Base-by-base conservation (phyloP, 2,797 vertebrate genomes). In the Acrossocheilus fasciatus region DNA sequence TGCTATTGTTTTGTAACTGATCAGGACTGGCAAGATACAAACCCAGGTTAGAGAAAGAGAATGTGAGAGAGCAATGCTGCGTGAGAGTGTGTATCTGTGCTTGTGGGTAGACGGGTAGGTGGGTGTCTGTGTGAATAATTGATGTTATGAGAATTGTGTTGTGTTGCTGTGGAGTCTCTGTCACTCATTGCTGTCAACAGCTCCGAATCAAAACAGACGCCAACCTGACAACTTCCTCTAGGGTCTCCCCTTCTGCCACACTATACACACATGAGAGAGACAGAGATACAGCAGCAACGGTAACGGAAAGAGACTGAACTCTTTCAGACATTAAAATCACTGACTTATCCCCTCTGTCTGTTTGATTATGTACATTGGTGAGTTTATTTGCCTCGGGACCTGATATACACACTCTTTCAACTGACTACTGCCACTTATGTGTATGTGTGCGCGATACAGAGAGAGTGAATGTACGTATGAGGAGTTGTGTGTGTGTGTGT, bases 81-180 rank as follows among this genome's bases (percentile, higher is more conserved):
- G 30, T 59, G 74, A 23, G 64, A 74, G 41, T 59, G 80, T 87
- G 72, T 66, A 14, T 79, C 12, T 70, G 10, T n/a, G 6, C 18
- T 12, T 43, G 41, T 52, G 57, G 64, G 50, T 74, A 64, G 41
- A 66, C 11, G 59, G 30, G 34, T 81, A 81, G 72, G 78, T 80
- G 82, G 30, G 81, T 89, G 87, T 85, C 69, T 68, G 75, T 84
- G 87, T 91, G 87, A 91, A 91, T 91, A 90, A 91, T 91, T 91
- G 89, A 91, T 91, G 89, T 87, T 91, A 85, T 89, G 90, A 90
- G 90, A 89, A 85, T 86, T 90, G 82, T 88, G 85, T 84, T 73
- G 87, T 86, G 76, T 88, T 84, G 68, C 75, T 64, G 86, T 87
- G 82, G 74, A 83, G 84, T 86, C 79, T 85, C 84, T 85, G 89